Evolutionary conservation across 2,797 vertebrate genomes (phyloP), one percentile per base, ranked within the genome.

Genomic region (Anguilla obscura): DNA sequence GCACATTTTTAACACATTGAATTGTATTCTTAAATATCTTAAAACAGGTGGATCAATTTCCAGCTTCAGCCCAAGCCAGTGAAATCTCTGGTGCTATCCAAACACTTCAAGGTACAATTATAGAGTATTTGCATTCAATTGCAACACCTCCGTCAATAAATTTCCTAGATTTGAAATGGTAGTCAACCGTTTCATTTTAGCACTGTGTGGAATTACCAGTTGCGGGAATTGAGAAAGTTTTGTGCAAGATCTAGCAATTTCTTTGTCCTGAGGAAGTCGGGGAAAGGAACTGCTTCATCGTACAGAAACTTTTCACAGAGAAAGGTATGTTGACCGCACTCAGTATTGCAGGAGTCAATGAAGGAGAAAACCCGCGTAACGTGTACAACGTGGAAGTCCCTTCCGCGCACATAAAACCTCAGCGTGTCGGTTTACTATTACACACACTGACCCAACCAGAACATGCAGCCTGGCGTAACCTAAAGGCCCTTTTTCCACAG

Each of bases 221-320:
- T 80, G 16, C 33, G 7, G 33, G 16, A 40, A 45, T 45, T 45
- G 33, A 8, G 76, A 21, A 80, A 48, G 76, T 80, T 80, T 80
- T 80, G 76, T 80, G 76, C 76, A 80, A 80, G 76, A 36, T 80
- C 36, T 5, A 80, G 36, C 14, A 80, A 50, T 82, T 50, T 24
- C 40, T 48, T 45, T 82, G 40, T 82, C 79, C 79, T 24, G 79
- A 30, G 79, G 79, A 82, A 50, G 79, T n/a, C 45, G 24, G 40
- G 45, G 79, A 50, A 82, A 82, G 40, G 40, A 82, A 82, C 21
- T n/a, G 79, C 79, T 82, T 82, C 27, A 45, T 82, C 21, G 10
- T 82, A 48, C 21, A 50, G 18, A 79, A 82, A 50, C 79, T 21
- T 50, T 48, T 50, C 45, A 82, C 45, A 50, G 21, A 48, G 40